A percentile compares a stretch with the other conserved stretches of the same genome.
phyloP scores from a whole-genome alignment of 1,140 invertebrate genomes.

The Drosophila kanapiae region DNA sequence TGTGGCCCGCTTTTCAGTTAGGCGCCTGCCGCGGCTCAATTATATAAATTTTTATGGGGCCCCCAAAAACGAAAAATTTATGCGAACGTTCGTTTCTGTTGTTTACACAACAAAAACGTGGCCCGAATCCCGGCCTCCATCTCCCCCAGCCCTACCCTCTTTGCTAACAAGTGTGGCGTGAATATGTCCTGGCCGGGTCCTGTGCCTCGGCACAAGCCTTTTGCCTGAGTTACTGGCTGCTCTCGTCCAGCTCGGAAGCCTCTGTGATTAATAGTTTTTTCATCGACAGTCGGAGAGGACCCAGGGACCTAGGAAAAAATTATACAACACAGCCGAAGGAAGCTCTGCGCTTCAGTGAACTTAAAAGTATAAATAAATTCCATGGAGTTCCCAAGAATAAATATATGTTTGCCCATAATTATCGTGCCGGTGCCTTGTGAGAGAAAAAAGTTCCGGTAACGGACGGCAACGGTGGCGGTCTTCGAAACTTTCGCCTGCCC shows the following conservation, averaged over 20 bases:
- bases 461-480: constrained; percentile 4
- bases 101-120: constrained; percentile 59
- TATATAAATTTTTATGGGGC: constrained; percentile 78
- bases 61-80: constrained; percentile 64
- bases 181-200: constrained; percentile 43
- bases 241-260: constrained; percentile 1
- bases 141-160: neutral
- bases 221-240: constrained; percentile 18
- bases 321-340: constrained; percentile 23
- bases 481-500: constrained; percentile 27
- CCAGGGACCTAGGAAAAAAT: constrained; percentile 9
- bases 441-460: constrained; percentile 21
- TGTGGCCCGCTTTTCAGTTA: constrained; percentile 45
- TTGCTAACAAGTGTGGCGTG: constrained; percentile 57
- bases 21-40: constrained; percentile 69
- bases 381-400: constrained; percentile 15
- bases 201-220: constrained; percentile 28
- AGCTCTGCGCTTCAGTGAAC: constrained; percentile 27
- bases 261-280: constrained; percentile 58
- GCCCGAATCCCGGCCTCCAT: constrained; percentile 1
- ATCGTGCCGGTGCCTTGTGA: constrained; percentile 11
- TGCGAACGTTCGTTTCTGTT: constrained; percentile 72
- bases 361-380: constrained; percentile 50
- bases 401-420: constrained; percentile 43
- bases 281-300: constrained; percentile 42